A percentile compares a stretch with the other conserved stretches of the same genome.
Evolutionary conservation across 1,140 invertebrate species (phyloP).

Genomic region (Achatina immaculata): DNA sequence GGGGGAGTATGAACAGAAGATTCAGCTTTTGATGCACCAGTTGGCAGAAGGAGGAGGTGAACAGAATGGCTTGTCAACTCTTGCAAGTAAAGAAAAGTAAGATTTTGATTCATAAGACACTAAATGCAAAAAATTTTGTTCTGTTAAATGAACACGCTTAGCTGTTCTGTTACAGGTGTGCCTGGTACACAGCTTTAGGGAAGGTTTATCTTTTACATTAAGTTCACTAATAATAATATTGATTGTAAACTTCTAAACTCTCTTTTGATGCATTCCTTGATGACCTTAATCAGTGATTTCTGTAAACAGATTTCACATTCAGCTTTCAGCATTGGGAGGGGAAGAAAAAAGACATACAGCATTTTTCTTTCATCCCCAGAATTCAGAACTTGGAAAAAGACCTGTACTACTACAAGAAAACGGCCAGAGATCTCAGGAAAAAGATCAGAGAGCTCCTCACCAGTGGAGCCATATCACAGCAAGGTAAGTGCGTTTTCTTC

Average conservation of each 20-base stretch:
- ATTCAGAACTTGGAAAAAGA: constrained; percentile 70
- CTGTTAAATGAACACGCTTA: neutral
- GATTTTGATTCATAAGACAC: neutral
- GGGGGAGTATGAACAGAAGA: constrained; percentile 71
- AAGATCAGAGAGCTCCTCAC: constrained; percentile 58
- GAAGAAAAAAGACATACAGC: neutral
- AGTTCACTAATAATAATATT: too few relatives aligned
- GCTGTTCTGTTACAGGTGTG: too few relatives aligned
- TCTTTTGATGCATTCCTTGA: too few relatives aligned
- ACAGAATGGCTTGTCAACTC: constrained; percentile 11
- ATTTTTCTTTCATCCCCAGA: constrained; percentile 45
- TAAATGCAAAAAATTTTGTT: neutral
- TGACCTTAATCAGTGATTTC: too few relatives aligned
- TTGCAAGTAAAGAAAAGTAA: constrained; percentile 8
- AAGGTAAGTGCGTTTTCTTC: constrained; percentile 42
- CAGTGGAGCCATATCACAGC: constrained; percentile 50
- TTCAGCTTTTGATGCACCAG: constrained; percentile 70
- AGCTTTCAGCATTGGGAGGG: too few relatives aligned
- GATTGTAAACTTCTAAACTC: too few relatives aligned
- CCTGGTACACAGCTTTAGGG: too few relatives aligned
- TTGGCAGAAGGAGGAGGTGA: constrained; percentile 50
- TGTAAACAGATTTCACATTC: too few relatives aligned
- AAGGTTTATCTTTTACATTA: too few relatives aligned
- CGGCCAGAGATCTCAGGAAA: constrained; percentile 67
- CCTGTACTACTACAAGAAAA: constrained; percentile 71